Evolutionary conservation across 2,797 vertebrate species (phyloP), one percentile per base, ranked within the genome.

Genomic region (Bufotes viridis): DNA sequence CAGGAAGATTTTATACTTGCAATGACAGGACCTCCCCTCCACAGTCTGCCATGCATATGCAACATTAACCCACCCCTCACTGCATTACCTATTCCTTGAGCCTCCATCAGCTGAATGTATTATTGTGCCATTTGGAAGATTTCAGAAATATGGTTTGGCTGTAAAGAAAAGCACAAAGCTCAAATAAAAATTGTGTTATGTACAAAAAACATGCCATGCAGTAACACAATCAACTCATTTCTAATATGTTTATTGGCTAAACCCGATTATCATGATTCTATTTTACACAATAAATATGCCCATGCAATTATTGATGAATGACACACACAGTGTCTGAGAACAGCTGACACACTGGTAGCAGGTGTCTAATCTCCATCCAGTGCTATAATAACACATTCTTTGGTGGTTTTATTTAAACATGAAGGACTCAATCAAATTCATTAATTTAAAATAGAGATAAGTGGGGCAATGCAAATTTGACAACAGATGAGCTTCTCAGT

Each of bases 231-330:
- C 15, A 24, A 26, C 22, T 10, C 3, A 67, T 67, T 78, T 78
- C 75, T 78, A 53, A 29, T 78, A 87, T 83, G 81, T 83, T 87
- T 82, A 42, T 79, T 58, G 69, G 74, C 24, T 67, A 55, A 83
- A 58, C 58, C 2, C 78, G 72, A 83, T 82, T 87, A 82, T 61
- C 22, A 67, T 78, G 60, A 83, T 82, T 81, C 24, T 78, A 78
- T 87, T 87, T 78, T 67, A 82, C 82, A n/a, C 87, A 57, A 24
- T 70, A 60, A 22, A 42, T 24, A 88, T 34, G 53, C 22, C 14
- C 63, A 60, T 78, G 81, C 75, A 88, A 72, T 88, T 88, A 58
- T 84, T 84, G 53, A 84, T 88, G 81, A 88, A 17, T 88, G 81
- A 79, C 74, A 79, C 29, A 15, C 51, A 79, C 74, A 79, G 81